phyloP scores from a whole-genome alignment of 2,888 invertebrate species.

The Ophion obscuratus region DNA sequence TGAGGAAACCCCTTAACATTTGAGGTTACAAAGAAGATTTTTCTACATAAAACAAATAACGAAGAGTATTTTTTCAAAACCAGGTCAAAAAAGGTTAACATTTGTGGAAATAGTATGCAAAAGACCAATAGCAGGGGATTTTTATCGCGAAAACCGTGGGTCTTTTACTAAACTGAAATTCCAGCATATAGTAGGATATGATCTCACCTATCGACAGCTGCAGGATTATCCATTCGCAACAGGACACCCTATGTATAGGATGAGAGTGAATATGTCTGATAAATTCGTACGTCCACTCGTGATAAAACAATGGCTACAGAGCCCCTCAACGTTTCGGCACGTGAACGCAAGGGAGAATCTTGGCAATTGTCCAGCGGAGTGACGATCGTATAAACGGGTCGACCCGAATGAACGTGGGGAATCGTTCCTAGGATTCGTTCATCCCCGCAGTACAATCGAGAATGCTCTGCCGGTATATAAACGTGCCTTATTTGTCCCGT shows the following conservation, averaged over 20 bases:
- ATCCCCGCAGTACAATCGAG: conserved; percentile 1
- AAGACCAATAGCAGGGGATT: too few relatives aligned
- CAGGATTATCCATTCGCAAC: too few relatives aligned
- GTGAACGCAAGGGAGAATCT: conserved; percentile 78
- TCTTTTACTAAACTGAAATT: too few relatives aligned
- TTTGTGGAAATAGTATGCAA: too few relatives aligned
- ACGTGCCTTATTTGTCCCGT: conserved; percentile 1
- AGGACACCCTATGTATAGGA: too few relatives aligned
- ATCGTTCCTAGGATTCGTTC: conserved; percentile 28
- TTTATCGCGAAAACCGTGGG: background rate
- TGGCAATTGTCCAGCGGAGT: conserved; percentile 77
- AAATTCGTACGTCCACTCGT: conserved; percentile 71
- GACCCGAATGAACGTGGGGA: conserved; percentile 39
- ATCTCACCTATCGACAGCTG: too few relatives aligned
- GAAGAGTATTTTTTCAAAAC: too few relatives aligned
- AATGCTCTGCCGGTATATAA: background rate
- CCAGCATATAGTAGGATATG: too few relatives aligned
- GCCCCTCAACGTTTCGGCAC: conserved; percentile 67
- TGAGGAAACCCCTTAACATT: too few relatives aligned
- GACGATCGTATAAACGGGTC: conserved; percentile 14
- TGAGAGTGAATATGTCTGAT: conserved; percentile 69
- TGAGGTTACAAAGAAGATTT: too few relatives aligned
- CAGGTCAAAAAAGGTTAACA: too few relatives aligned
- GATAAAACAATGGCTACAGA: conserved; percentile 60
- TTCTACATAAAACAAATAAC: too few relatives aligned